Percentiles rank a stretch among this genome's conserved stretches.
Conservation (phyloP, 2,113 vertebrate species). For the Alligator mississippiensis region DNA sequence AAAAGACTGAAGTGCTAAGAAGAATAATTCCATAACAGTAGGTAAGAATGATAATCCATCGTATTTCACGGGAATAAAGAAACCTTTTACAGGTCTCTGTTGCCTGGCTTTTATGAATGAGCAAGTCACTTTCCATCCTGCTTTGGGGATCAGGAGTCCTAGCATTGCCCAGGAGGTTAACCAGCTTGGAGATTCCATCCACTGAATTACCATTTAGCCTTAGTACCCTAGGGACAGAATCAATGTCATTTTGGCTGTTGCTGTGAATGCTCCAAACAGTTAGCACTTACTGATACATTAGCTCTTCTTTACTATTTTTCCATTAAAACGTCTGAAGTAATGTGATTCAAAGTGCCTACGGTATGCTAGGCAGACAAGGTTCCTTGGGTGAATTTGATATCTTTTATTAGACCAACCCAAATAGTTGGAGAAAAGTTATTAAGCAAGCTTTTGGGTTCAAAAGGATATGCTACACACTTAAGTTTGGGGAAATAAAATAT, state of each 20-base stretch:
- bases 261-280: background rate
- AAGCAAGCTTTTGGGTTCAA: too few relatives aligned
- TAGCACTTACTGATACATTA: background rate
- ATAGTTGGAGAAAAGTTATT: too few relatives aligned
- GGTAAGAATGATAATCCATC: background rate
- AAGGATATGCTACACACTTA: background rate
- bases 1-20: background rate
- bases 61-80: background rate
- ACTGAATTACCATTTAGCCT: background rate
- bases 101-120: background rate
- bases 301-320: slow-evolving; percentile 15
- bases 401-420: too few relatives aligned
- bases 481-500: background rate
- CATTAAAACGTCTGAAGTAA: slow-evolving; percentile 10
- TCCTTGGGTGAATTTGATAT: too few relatives aligned
- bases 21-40: background rate
- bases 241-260: background rate
- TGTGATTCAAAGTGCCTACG: background rate
- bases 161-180: background rate
- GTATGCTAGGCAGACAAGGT: background rate
- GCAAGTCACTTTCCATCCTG: background rate
- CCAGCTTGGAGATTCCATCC: slow-evolving; percentile 1
- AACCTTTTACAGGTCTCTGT: background rate
- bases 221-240: slow-evolving; percentile 12
- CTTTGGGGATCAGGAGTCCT: background rate